Base-by-base conservation (phyloP, 2,888 invertebrate genomes). In the Acleris emargana region DNA sequence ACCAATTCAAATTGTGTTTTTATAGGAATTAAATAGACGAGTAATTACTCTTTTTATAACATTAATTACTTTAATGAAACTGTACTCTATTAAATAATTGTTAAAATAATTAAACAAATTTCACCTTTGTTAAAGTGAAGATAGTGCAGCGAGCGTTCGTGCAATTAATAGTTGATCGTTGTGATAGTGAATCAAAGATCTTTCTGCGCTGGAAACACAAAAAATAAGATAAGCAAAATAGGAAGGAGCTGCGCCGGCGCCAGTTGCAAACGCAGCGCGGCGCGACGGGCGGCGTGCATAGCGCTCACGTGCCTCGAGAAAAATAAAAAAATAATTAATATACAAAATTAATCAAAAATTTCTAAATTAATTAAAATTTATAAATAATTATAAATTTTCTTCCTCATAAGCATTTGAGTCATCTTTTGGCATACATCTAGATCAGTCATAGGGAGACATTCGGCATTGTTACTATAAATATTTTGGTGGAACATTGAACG, bases 371-470 rank as follows among this genome's bases (percentile, higher is more conserved):
- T 38, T 9, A 38, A 9, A 11, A 13, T 38, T 38, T 38, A 38
- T 13, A 38, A 38, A 13, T 38, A 38, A 38, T 38, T 13, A 13
- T 38, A 11, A 11, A 38, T 38, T 38, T 38, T 4, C 4, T 38
- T 38, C 38, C 38, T 38, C 38, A 13, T 38, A 20, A 17, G 13
- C 18, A 17, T 49, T 49, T 73, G 76, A 78, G 70, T 78, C 77
- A 77, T 68, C 68, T 71, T 80, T 83, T 86, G 85, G 83, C 82
- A 81, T 76, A 77, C 76, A 76, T 69, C 73, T 72, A 73, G 73
- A 70, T 76, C 72, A 80, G 73, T 82, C 79, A 80, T 79, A 67
- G 70, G 58, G 60, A 74, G 73, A 78, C 73, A 51, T 43, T 57
- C 59, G 51, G 50, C 50, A 45, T 66, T 60, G 59, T 64, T 47